These are phyloP conservation scores for Caenorhabditis sulstoni DNA, from an alignment of 2,888 invertebrate genomes.

Conservation along the genomic window DNA sequence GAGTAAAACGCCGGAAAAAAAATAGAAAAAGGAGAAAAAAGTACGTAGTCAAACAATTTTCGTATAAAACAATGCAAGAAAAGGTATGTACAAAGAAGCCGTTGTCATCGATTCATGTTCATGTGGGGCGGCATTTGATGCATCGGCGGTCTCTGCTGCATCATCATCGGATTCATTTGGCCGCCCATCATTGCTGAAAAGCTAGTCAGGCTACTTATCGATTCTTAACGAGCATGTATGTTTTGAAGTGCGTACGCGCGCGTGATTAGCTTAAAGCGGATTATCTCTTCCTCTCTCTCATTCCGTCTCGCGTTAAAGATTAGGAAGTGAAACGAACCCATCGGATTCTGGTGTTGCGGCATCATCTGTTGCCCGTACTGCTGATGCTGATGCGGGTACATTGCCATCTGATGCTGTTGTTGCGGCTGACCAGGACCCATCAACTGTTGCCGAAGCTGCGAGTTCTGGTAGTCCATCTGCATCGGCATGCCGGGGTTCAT, in stretches of 20 bases:
- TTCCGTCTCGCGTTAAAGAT: not conserved
- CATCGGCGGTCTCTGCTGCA: conserved; percentile 33
- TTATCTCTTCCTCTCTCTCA: no score
- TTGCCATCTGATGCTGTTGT: conserved; percentile 14
- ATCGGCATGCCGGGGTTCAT: conserved; percentile 3
- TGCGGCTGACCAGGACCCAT: conserved; percentile 23
- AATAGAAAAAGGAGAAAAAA: not conserved
- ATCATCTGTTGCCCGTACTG: conserved; percentile 21
- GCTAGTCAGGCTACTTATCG: conserved; percentile 16
- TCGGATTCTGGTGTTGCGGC: conserved; percentile 24
- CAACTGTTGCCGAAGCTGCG: conserved; percentile 44
- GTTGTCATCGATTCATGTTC: conserved; percentile 40
- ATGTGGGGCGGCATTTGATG: conserved; percentile 51
- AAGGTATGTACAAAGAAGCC: not conserved
- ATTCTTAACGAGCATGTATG: not conserved
- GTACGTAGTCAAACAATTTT: not conserved
- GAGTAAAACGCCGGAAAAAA: conserved; percentile 5
- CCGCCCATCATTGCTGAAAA: conserved; percentile 49
- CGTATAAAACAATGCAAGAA: not conserved
- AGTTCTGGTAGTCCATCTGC: conserved; percentile 26
- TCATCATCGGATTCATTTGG: conserved; percentile 32
- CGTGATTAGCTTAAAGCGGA: not conserved
- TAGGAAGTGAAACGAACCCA: conserved; percentile 31
- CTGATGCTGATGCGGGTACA: conserved; percentile 17
- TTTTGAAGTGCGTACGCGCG: conserved; percentile 1